Evolutionary conservation across 2,797 vertebrate species (phyloP).

Genomic region (Sebastes iracundus): DNA sequence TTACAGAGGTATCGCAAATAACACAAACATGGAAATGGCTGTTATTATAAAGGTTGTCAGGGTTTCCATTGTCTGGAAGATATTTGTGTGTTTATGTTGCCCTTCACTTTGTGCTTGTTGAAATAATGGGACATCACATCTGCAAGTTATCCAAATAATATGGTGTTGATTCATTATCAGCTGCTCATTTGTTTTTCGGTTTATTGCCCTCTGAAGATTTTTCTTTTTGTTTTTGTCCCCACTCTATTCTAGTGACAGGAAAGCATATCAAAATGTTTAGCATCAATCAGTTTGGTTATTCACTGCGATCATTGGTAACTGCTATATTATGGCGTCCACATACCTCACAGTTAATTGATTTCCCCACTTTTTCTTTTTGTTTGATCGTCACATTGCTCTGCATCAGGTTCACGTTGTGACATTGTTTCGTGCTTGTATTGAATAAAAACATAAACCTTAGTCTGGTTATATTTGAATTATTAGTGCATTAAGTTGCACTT

Average conservation of each 20-base stretch:
- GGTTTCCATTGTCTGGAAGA: slow-evolving; percentile 9
- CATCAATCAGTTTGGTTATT: background rate
- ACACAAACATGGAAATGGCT: slow-evolving; percentile 1
- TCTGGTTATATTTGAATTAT: background rate
- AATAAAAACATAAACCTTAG: background rate
- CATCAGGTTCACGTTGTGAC: background rate
- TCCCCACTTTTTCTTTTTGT: background rate
- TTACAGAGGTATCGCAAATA: slow-evolving; percentile 7
- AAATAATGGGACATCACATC: slow-evolving; percentile 7
- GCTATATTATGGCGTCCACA: background rate
- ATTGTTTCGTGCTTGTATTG: background rate
- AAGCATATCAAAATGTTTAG: background rate
- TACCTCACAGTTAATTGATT: background rate
- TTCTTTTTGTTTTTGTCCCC: background rate
- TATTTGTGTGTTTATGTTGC: slow-evolving; percentile 12
- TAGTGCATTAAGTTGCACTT: background rate
- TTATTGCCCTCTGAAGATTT: background rate
- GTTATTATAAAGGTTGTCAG: slow-evolving; percentile 2
- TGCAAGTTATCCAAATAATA: slow-evolving; percentile 15
- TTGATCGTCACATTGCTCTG: background rate
- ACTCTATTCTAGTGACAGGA: background rate
- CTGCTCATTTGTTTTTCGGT: background rate
- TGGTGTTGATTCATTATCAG: background rate
- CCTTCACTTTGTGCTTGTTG: background rate
- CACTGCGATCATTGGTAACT: background rate